Evolutionary conservation across 2,888 invertebrate genomes (phyloP).

Genomic region (Eubasilissa splendida): DNA sequence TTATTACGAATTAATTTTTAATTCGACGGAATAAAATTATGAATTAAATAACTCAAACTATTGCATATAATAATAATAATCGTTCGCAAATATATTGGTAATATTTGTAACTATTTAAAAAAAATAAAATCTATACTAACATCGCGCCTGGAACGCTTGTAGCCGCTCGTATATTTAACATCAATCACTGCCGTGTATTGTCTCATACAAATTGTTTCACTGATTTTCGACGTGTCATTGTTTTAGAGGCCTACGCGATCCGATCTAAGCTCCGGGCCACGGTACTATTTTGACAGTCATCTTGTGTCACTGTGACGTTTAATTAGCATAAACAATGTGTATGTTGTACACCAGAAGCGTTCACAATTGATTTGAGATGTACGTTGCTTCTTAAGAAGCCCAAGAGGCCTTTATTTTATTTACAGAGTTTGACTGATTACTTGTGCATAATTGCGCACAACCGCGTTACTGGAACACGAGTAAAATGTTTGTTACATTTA

Average conservation of each 20-base stretch:
- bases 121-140: no score
- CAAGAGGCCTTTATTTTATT: background rate
- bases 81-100: no score
- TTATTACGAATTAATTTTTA: no score
- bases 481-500: no score
- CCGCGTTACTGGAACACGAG: no score
- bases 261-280: background rate
- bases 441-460: no score
- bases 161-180: constrained; percentile 14
- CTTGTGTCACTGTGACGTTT: constrained; percentile 27
- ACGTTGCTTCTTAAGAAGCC: constrained; percentile 34
- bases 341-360: constrained; percentile 7
- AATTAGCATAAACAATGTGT: constrained; percentile 40
- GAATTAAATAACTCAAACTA: no score
- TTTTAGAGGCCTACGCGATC: constrained; percentile 34
- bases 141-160: background rate
- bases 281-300: constrained; percentile 28
- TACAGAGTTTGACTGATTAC: no score
- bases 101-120: no score
- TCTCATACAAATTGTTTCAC: constrained; percentile 47
- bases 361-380: constrained; percentile 35
- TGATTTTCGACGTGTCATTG: constrained; percentile 56
- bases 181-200: constrained; percentile 43
- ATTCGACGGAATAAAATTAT: no score
- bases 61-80: no score